Percentiles rank a stretch among this genome's conserved stretches.
Conservation (phyloP, 2,797 vertebrate genomes). For the Peromyscus nudipes region DNA sequence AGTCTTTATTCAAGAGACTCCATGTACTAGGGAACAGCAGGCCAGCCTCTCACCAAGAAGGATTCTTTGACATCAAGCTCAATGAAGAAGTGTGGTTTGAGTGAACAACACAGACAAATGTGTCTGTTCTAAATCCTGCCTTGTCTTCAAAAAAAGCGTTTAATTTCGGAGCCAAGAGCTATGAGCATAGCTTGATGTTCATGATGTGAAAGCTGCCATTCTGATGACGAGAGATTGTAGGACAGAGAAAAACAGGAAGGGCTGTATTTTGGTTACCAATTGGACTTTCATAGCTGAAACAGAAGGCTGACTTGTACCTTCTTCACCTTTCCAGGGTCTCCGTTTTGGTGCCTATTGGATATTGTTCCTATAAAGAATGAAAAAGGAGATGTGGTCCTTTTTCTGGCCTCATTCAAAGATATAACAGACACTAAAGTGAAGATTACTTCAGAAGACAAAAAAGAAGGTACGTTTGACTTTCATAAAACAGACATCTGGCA, state of each 20-base stretch:
- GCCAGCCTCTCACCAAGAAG: constrained; percentile 58
- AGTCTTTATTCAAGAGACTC: constrained; percentile 62
- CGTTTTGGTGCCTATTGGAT: constrained; percentile 99
- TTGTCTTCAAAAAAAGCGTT: constrained; percentile 80
- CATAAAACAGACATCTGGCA: constrained; percentile 75
- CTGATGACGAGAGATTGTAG: constrained; percentile 47
- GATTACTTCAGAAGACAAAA: constrained; percentile 95
- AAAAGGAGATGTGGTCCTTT: constrained; percentile 98
- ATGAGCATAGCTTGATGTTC: constrained; percentile 82
- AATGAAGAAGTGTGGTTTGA: constrained; percentile 79
- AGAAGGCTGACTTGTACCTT: constrained; percentile 74
- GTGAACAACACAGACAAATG: constrained; percentile 79
- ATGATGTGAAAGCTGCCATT: constrained; percentile 80
- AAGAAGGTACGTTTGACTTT: constrained; percentile 93
- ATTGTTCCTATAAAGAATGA: constrained; percentile 99
- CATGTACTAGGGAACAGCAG: constrained; percentile 44
- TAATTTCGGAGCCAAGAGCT: constrained; percentile 76
- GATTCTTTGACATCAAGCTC: constrained; percentile 72
- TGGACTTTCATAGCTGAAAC: background rate
- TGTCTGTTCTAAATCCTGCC: constrained; percentile 84
- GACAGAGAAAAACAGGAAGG: background rate
- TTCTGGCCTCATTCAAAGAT: constrained; percentile 98
- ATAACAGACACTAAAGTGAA: constrained; percentile 97
- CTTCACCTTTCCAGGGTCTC: constrained; percentile 90
- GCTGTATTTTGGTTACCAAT: background rate